phyloP scores from a whole-genome alignment of 2,888 invertebrate species.

The Folsomia candida region DNA sequence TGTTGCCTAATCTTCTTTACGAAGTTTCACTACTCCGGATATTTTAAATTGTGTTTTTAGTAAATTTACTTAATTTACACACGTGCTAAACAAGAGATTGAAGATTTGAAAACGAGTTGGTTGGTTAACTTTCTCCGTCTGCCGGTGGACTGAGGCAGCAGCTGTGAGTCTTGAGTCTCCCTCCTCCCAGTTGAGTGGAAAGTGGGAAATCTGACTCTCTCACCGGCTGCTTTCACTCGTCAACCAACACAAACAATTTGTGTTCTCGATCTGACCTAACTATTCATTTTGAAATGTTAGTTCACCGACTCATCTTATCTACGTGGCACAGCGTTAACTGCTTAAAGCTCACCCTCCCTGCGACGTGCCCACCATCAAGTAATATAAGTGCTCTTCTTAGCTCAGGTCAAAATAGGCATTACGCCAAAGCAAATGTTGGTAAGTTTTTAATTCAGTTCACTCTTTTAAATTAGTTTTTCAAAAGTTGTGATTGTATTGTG shows the following conservation, averaged over 20 bases:
- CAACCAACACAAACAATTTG: background rate
- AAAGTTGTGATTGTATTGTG: background rate
- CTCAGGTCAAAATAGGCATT: conserved; percentile 3
- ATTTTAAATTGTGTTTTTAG: too few species aligned
- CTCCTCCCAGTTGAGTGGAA: too few species aligned
- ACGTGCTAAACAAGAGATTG: too few species aligned
- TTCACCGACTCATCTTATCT: background rate
- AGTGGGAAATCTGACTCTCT: background rate
- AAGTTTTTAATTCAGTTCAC: background rate
- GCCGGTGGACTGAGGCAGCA: too few species aligned
- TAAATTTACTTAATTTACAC: too few species aligned
- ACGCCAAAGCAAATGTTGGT: conserved; percentile 16
- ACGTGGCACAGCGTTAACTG: background rate
- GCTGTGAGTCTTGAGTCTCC: background rate
- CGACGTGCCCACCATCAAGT: background rate
- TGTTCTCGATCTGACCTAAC: too few species aligned
- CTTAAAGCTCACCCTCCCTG: background rate
- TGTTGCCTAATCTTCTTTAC: too few species aligned
- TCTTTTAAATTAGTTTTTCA: background rate
- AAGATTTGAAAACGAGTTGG: too few species aligned
- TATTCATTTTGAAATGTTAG: conserved; percentile 53
- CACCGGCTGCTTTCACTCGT: background rate
- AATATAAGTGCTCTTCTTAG: too few species aligned
- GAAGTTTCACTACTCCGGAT: too few species aligned
- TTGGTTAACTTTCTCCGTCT: too few species aligned